Evolutionary conservation across 2,888 invertebrate genomes (phyloP), one percentile per base, ranked within the genome.

Genomic region (Mimas tiliae): DNA sequence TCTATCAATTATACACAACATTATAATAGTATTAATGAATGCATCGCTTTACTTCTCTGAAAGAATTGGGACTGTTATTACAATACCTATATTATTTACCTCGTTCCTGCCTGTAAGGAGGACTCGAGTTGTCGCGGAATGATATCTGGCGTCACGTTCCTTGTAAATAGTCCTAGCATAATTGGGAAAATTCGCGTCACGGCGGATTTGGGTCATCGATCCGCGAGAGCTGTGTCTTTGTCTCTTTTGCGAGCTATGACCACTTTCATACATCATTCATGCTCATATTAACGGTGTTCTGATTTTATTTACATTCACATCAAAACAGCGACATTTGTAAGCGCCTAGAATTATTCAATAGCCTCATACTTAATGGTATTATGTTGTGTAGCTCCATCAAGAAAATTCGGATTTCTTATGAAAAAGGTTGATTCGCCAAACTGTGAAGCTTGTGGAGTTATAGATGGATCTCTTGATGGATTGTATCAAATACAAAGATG

Each of bases 171-270:
- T 34, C 48, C 47, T 19, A 47, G 47, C 14, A 38, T 65, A 65
- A 65, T 65, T 55, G 65, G 8, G 48, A 48, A 65, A 65, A 65
- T 65, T 65, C 55, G 48, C 58, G 65, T 33, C 65, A 58, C 65
- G 19, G 33, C 34, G 45, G 55, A 65, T 58, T 33, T 58, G 47
- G 65, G 65, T 58, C 65, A 65, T 65, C 65, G 65, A 65, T 65
- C 65, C 34, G 58, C 14, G 62, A 27, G 45, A 19, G 19, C 12
- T 12, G 19, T 12, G 58, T 42, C 58, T 58, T 58, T 53, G 34
- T 52, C 53, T 53, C 45, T 53, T 64, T 21, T 51, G 19, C 21
- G 51, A 51, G 38, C 48, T 48, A 11, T 19, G 14, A 19, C 1
- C 42, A 48, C 34, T 65, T 58, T 58, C 48, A 65, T 65, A 48